Evolutionary conservation across 2,888 invertebrate genomes (phyloP), one percentile per base, ranked within the genome.

Genomic region (Eurois occulta): DNA sequence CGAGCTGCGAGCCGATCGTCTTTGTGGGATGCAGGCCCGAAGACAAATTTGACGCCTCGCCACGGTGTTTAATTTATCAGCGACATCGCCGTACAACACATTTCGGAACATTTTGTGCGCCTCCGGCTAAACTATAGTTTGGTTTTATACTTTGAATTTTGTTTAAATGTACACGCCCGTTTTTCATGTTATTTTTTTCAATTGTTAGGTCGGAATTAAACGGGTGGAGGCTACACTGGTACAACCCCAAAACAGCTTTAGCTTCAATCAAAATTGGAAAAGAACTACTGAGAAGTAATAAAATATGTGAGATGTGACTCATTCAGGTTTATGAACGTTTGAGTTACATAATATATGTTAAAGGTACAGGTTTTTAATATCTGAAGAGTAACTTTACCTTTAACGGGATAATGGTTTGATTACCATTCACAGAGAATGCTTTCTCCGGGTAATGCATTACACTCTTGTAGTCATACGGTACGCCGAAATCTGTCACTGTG

Each of bases 401-500:
- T 60, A 93, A 84, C 0, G 98, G 97, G 64, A 97, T 96, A 69
- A 98, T 98, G 0, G 98, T 98, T 66, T 95, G 95, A 84, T 97
- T 95, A 52, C 97, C 97, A 91, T 98, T 98, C 88, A 97, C 97
- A 0, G 98, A 97, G 90, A 98, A 98, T 0, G 98, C 98, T 43
- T 93, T 95, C 46, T 96, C 96, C 66, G 97, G 97, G 87, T 98
- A 98, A 89, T 98, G 98, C 98, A 98, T 98, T 1, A 98, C 97
- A 89, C 98, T 98, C 16, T 94, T 95, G 86, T 98, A 98, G 92
- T 98, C 98, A 88, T 98, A 98, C 6, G 95, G 93, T 58, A 98
- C 97, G 2, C 97, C 97, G 87, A 97, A 98, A 89, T 98, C 97
- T 0, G 97, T 97, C 11, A 98, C 97, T 4, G 97, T 97, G 18